phyloP scores from a whole-genome alignment of 2,113 vertebrate genomes.

The Protomyctophum bolini region DNA sequence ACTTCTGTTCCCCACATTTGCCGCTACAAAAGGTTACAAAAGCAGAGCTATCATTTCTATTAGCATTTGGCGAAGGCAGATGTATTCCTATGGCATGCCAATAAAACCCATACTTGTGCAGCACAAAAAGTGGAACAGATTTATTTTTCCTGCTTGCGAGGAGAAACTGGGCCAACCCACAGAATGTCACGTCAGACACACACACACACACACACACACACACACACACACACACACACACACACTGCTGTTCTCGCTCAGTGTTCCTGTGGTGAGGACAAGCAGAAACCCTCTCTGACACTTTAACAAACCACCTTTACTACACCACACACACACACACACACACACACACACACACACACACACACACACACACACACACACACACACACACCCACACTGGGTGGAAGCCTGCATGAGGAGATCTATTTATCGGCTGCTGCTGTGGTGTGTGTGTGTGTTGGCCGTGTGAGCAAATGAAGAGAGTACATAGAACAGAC shows the following conservation, averaged over 20 bases:
- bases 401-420: too few species aligned
- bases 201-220: not conserved
- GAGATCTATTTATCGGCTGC: slow-evolving; percentile 48
- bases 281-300: slow-evolving; percentile 41
- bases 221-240: not conserved
- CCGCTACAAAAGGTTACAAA: slow-evolving; percentile 32
- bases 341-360: not conserved
- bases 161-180: not conserved
- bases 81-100: slow-evolving; percentile 18
- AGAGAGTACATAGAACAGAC: too few species aligned
- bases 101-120: slow-evolving; percentile 1
- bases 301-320: slow-evolving; percentile 55
- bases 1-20: slow-evolving; percentile 6
- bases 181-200: not conserved
- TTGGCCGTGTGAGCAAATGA: not conserved
- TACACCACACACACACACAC: slow-evolving; percentile 16
- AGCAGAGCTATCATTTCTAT: slow-evolving; percentile 26
- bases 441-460: slow-evolving; percentile 7
- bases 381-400: too few species aligned
- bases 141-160: too few species aligned
- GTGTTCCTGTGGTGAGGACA: slow-evolving; percentile 31
- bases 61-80: slow-evolving; percentile 23
- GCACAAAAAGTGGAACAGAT: not conserved
- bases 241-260: slow-evolving; percentile 1
- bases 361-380: not conserved